phyloP scores from a whole-genome alignment of 2,888 invertebrate genomes.

The Steinernema hermaphroditum region DNA sequence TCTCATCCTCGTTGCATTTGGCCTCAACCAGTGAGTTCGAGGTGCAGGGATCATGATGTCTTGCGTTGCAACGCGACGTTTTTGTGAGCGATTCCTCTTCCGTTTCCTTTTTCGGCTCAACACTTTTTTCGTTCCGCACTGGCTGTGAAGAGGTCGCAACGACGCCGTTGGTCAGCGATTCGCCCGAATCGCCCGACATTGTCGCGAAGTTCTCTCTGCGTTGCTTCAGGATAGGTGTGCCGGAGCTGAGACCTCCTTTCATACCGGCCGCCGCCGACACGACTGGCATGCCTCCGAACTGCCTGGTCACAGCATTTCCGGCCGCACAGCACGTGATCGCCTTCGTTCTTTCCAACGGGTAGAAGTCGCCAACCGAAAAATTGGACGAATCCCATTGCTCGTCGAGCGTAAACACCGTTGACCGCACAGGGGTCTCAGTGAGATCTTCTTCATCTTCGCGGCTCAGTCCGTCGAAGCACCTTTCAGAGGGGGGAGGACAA shows the following conservation, averaged over 20 bases:
- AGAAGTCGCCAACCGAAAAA: conserved; percentile 7
- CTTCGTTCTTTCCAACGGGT: conserved; percentile 17
- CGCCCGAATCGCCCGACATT: neutral
- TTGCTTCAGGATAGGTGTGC: conserved; percentile 33
- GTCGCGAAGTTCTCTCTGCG: neutral
- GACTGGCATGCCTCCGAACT: conserved; percentile 27
- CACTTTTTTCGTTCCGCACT: neutral
- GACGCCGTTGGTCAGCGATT: conserved; percentile 6
- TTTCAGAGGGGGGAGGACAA: neutral
- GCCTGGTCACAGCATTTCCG: neutral
- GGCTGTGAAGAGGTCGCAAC: neutral
- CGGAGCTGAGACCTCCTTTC: conserved; percentile 35
- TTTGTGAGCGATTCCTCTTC: neutral
- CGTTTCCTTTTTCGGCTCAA: neutral
- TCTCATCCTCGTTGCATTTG: neutral
- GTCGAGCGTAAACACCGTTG: neutral
- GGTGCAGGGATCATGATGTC: conserved; percentile 13
- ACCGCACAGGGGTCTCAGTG: neutral
- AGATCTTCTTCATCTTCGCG: neutral
- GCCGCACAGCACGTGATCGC: conserved; percentile 8
- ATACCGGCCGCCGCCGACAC: neutral
- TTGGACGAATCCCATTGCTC: conserved; percentile 16
- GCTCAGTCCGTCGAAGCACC: no score
- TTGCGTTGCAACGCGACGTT: neutral
- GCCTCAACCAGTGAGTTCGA: conserved; percentile 19